Conservation (phyloP, 2,888 invertebrate genomes). For the Perizoma flavofasciatum region DNA sequence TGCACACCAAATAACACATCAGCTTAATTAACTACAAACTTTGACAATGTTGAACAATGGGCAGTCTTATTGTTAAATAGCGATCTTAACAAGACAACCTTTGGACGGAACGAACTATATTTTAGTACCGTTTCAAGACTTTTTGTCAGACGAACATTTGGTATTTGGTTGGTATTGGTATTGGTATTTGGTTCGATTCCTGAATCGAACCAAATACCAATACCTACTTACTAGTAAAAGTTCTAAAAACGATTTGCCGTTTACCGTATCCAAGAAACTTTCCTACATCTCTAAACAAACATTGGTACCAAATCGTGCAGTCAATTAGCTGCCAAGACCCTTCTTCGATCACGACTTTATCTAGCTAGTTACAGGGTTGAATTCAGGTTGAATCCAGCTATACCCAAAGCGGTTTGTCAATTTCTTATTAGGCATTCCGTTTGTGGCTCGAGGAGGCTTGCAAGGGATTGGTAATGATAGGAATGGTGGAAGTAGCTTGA, state of each 20-base stretch:
- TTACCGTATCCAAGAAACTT: constrained; percentile 27
- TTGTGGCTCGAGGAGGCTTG: constrained; percentile 38
- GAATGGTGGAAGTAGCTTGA: constrained; percentile 24
- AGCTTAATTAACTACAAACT: too few relatives aligned
- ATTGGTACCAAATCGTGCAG: constrained; percentile 43
- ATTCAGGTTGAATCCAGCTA: constrained; percentile 24
- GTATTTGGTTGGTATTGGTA: too few relatives aligned
- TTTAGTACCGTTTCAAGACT: too few relatives aligned
- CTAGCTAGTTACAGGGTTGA: constrained; percentile 22
- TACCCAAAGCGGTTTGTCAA: constrained; percentile 43
- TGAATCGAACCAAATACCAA: neutral
- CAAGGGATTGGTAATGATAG: constrained; percentile 30
- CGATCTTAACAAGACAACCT: too few relatives aligned
- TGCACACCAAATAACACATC: too few relatives aligned
- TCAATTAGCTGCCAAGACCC: constrained; percentile 42
- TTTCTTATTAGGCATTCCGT: constrained; percentile 53
- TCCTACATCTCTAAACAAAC: constrained; percentile 47
- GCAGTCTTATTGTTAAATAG: too few relatives aligned
- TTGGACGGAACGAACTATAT: too few relatives aligned
- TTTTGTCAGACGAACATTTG: too few relatives aligned
- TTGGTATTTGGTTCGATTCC: too few relatives aligned
- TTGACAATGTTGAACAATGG: too few relatives aligned
- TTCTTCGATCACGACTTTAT: constrained; percentile 31
- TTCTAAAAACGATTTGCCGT: neutral
- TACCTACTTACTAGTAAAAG: neutral